Percentiles rank a stretch among this genome's conserved stretches.
These are phyloP conservation scores for Thalassaphorura encarpata DNA, from an alignment of 1,140 invertebrate genomes.

Conservation along the genomic window DNA sequence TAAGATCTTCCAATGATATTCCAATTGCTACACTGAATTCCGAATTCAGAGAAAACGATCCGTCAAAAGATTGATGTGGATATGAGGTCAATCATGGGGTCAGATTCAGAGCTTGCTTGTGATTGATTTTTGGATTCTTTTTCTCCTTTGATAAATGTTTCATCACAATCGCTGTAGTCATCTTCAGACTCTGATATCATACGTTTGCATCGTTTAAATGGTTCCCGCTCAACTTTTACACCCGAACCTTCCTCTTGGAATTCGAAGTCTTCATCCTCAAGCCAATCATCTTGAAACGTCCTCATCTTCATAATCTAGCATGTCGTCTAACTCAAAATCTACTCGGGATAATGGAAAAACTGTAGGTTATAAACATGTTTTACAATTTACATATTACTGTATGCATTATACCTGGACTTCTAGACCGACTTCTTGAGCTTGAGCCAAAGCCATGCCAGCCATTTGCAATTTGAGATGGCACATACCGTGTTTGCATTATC, in stretches of 20 bases:
- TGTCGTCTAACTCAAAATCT: background rate
- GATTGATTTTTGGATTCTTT: background rate
- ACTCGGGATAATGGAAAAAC: background rate
- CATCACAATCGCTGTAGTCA: background rate
- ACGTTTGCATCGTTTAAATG: background rate
- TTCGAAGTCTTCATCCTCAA: no score
- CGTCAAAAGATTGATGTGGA: slow-evolving; percentile 26
- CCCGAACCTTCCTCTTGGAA: background rate
- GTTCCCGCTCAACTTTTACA: background rate
- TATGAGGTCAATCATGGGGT: slow-evolving; percentile 9
- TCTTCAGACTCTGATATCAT: background rate
- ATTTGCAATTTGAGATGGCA: slow-evolving; percentile 24
- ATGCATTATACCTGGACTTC: background rate
- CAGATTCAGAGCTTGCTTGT: no score
- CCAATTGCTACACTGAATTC: slow-evolving; percentile 13
- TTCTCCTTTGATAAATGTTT: background rate
- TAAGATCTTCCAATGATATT: slow-evolving; percentile 10
- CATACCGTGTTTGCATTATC: slow-evolving; percentile 29
- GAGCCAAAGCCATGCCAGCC: slow-evolving; percentile 25
- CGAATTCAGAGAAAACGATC: slow-evolving; percentile 17
- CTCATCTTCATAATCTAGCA: background rate
- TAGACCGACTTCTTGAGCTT: background rate
- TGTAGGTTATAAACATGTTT: background rate
- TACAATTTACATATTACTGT: background rate
- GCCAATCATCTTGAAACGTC: background rate